Conservation (phyloP, 2,888 invertebrate species). For the Lacanobia oleracea region DNA sequence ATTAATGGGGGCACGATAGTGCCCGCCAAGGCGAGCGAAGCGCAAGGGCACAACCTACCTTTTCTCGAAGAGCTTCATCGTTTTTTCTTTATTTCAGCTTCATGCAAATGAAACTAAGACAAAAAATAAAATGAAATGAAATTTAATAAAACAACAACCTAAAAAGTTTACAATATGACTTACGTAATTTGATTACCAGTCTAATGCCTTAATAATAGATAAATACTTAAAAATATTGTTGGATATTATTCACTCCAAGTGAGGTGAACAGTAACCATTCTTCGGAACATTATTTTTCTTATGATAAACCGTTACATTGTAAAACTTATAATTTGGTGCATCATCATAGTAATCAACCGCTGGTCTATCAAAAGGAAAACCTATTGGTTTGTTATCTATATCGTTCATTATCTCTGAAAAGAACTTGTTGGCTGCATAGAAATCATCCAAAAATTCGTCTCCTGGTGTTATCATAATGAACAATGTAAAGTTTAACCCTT, state of each 20-base stretch:
- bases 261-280: slow-evolving; percentile 76
- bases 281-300: slow-evolving; percentile 68
- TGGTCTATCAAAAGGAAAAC: slow-evolving; percentile 85
- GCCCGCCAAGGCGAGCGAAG: too few relatives aligned
- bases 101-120: not conserved
- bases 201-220: not conserved
- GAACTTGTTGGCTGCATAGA: slow-evolving; percentile 64
- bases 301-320: slow-evolving; percentile 81
- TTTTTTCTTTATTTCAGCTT: not conserved
- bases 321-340: slow-evolving; percentile 82
- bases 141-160: not conserved
- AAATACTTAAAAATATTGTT: not conserved
- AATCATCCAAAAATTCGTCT: slow-evolving; percentile 65
- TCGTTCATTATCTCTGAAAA: slow-evolving; percentile 72
- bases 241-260: slow-evolving; percentile 73
- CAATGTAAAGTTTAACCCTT: slow-evolving; percentile 82
- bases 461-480: slow-evolving; percentile 80
- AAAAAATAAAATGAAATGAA: not conserved
- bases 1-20: too few relatives aligned
- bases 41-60: too few relatives aligned
- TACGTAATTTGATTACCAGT: not conserved
- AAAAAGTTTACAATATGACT: not conserved
- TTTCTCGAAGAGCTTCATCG: too few relatives aligned
- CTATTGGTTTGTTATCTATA: slow-evolving; percentile 79
- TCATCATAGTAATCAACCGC: slow-evolving; percentile 67